Evolutionary conservation across 2,113 vertebrate genomes (phyloP).

Genomic region (Tragelaphus scriptus): DNA sequence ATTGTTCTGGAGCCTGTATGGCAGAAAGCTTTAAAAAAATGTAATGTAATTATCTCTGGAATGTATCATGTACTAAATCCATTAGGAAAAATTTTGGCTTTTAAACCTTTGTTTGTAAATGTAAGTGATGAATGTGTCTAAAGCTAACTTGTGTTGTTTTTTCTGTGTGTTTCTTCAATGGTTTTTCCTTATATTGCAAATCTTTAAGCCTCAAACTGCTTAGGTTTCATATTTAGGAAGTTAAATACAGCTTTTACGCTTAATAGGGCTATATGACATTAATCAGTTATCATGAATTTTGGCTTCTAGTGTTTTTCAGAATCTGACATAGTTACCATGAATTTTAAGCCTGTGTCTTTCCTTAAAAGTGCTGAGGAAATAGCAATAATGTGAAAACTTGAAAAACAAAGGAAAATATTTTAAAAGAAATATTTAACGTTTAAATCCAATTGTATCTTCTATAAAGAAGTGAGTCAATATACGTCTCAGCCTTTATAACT

Average conservation of each 20-base stretch:
- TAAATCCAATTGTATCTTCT: not conserved
- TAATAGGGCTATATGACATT: not conserved
- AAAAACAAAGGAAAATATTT: not conserved
- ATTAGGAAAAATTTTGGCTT: not conserved
- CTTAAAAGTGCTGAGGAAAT: not conserved
- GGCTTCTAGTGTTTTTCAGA: not conserved
- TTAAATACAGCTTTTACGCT: not conserved
- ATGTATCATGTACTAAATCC: not conserved
- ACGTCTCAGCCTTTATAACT: not conserved
- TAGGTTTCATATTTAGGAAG: not conserved
- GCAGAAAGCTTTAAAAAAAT: not conserved
- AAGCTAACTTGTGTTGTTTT: not conserved
- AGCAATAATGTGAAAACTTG: not conserved
- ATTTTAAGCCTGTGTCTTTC: not conserved
- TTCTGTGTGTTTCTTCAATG: not conserved
- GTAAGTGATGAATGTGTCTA: not conserved
- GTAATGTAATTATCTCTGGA: not conserved
- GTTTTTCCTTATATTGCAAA: not conserved
- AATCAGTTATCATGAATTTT: not conserved
- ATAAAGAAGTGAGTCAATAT: not conserved
- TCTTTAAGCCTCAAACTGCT: not conserved
- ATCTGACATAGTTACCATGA: not conserved
- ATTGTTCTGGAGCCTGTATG: not conserved
- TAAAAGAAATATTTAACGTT: not conserved
- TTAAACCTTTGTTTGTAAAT: not conserved